Base-by-base conservation (phyloP, 2,113 vertebrate genomes). In the Nibea albiflora region DNA sequence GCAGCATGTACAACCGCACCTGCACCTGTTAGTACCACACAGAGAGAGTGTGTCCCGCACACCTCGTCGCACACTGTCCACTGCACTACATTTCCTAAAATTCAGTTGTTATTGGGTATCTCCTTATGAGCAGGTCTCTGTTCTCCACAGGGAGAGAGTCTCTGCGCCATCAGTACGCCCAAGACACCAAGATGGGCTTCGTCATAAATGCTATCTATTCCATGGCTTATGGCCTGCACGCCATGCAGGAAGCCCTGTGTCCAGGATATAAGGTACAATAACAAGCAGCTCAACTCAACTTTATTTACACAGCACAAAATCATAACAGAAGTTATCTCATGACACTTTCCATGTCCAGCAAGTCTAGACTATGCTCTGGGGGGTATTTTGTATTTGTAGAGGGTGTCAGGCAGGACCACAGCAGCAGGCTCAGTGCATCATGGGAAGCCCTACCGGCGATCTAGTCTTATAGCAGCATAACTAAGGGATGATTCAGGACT, bases 131-230 rank as follows among this genome's bases (percentile, higher is more conserved):
- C 54, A 68, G n/a, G 24, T 77, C 46, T 67, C 70, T 88, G 52
- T 70, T 73, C 46, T 65, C 54, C 46, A 69, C 86, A 99, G 98
- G 96, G 89, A 96, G 96, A 85, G 94, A 98, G 93, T 97, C 97
- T 67, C 93, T 99, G 76, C 95, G 93, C 71, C 96, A 96, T 0
- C 97, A 99, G 61, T 98, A 99, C 0, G 97, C 97, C 60, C 98
- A 99, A 88, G 98, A 99, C 94, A 99, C 97, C 73, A 99, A 99
- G 94, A 99, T 99, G 98, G 98, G 98, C 14, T 99, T 99, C 76
- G 98, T 99, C 68, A 99, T 99, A 89, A 99, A 99, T 1, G 98
- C 98, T 0, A 99, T 99, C 83, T 99, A 99, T 74, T 98, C 98
- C 0, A 99, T 99, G 98, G 98, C 98, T 0, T 96, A 98, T 0